Evolutionary conservation across 1,140 invertebrate genomes (phyloP), one percentile per base, ranked within the genome.

Genomic region (Mycetomoellerius zeteki): DNA sequence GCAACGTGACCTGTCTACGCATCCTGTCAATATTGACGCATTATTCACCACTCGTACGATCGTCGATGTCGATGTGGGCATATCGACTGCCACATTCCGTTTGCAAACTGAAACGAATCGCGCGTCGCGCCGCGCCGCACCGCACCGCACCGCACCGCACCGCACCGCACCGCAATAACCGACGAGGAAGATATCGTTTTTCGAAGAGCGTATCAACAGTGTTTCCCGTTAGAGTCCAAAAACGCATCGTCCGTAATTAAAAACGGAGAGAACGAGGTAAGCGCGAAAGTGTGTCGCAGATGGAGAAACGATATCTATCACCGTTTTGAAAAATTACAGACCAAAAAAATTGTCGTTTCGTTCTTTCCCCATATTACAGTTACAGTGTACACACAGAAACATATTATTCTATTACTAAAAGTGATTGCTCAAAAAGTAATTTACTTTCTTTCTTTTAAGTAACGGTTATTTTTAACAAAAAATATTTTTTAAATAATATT

Each of bases 1-100:
- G 78, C 80, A 73, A 82, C 80, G 69, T 84, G 56, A 84, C 69
- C 80, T 33, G 80, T 84, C 43, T 86, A 52, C 43, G 71, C 52
- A 54, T 50, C 43, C 71, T 67, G 64, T 69, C 88, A 81, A 84
- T 86, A 88, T 88, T 90, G 81, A 86, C 88, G 81, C 81, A 82
- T 90, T 90, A 88, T 65, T 80, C 62, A 76, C 6, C 58, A 33
- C 76, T 86, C 67, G 73, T 89, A n/a, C 37, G 47, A 73, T 87
- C 58, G n/a, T 14, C 50, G 50, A 87, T 37, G 67, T 64, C 43
- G 58, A 84, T 81, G 76, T 65, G 73, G 58, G 60, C 21, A 69
- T 64, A 65, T 88, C 86, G 67, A 58, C 77, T 88, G 64, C 43
- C 54, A 56, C 69, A 80, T 89, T 89, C 69, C 87, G 21, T 71